A percentile compares a stretch with the other conserved stretches of the same genome.
Evolutionary conservation across 1,140 invertebrate species (phyloP).

Genomic region (Eurytemora carolleeae): DNA sequence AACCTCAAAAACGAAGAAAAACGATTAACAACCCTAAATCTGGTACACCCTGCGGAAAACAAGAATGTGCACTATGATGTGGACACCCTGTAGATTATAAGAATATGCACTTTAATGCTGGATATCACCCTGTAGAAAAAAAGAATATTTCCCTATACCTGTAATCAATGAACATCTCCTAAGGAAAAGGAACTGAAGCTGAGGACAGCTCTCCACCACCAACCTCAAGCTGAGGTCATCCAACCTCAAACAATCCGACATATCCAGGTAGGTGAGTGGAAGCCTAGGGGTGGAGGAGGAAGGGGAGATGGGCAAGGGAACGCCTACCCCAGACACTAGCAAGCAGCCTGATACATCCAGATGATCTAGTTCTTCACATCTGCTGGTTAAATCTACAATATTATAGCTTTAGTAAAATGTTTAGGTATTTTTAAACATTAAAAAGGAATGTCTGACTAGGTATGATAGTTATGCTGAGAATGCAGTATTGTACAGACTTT

Average conservation of each 20-base stretch:
- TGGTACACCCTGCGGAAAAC: too few relatives aligned
- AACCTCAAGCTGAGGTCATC: constrained; percentile 2
- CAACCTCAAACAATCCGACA: constrained; percentile 7
- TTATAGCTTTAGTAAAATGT: too few relatives aligned
- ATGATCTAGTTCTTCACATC: neutral
- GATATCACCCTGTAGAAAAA: too few relatives aligned
- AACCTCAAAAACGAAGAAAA: too few relatives aligned
- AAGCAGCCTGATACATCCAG: neutral
- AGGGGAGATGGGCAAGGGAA: constrained; percentile 4
- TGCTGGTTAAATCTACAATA: neutral
- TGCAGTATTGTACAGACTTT: too few relatives aligned
- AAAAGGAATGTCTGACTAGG: too few relatives aligned
- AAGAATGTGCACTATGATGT: too few relatives aligned
- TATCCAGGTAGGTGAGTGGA: constrained; percentile 30
- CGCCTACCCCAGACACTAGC: neutral
- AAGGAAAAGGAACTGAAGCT: constrained; percentile 53
- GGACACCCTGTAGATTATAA: too few relatives aligned
- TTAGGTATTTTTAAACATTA: too few relatives aligned
- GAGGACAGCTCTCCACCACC: constrained; percentile 6
- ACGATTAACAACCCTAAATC: too few relatives aligned
- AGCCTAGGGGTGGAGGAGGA: constrained; percentile 29
- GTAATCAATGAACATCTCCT: constrained; percentile 63
- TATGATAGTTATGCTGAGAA: too few relatives aligned
- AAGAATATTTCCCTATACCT: constrained; percentile 36
- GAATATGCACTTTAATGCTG: too few relatives aligned